phyloP scores from a whole-genome alignment of 2,888 invertebrate genomes.

The Rhingia rostrata region DNA sequence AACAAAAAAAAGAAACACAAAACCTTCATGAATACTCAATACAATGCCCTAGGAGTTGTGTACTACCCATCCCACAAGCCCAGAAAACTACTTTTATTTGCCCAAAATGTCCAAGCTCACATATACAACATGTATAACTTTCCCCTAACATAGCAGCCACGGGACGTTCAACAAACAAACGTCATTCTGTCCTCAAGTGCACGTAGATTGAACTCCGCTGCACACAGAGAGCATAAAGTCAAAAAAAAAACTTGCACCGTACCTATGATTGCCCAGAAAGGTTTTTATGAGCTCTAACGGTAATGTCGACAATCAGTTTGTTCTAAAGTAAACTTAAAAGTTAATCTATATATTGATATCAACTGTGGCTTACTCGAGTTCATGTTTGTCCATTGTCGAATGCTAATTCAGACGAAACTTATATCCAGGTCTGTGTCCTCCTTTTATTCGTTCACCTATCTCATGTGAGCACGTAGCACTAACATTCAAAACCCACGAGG shows the following conservation, averaged over 20 bases:
- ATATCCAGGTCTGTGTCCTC: conserved; percentile 9
- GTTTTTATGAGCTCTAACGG: conserved; percentile 48
- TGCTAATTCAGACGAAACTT: conserved; percentile 38
- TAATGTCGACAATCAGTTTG: conserved; percentile 30
- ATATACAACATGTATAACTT: conserved; percentile 57
- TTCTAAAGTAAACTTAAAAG: conserved; percentile 49
- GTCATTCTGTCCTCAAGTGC: conserved; percentile 40
- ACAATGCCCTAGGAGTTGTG: conserved; percentile 32
- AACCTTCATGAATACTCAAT: conserved; percentile 39
- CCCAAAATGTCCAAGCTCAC: conserved; percentile 42
- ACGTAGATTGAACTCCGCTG: conserved; percentile 33
- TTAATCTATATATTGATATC: conserved; percentile 38
- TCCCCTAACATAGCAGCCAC: conserved; percentile 20
- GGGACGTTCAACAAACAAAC: conserved; percentile 43
- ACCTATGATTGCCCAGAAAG: conserved; percentile 35
- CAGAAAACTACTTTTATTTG: conserved; percentile 43
- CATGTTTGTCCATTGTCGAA: conserved; percentile 12
- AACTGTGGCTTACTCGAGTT: neutral
- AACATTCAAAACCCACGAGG: conserved; percentile 15
- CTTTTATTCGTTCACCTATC: conserved; percentile 9
- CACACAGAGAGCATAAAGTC: neutral
- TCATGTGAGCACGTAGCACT: neutral
- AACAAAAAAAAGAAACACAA: conserved; percentile 12
- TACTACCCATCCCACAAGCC: conserved; percentile 25
- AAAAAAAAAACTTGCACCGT: conserved; percentile 21